Evolutionary conservation across 2,888 invertebrate species (phyloP), one percentile per base, ranked within the genome.

Genomic region (Parnassius apollo): DNA sequence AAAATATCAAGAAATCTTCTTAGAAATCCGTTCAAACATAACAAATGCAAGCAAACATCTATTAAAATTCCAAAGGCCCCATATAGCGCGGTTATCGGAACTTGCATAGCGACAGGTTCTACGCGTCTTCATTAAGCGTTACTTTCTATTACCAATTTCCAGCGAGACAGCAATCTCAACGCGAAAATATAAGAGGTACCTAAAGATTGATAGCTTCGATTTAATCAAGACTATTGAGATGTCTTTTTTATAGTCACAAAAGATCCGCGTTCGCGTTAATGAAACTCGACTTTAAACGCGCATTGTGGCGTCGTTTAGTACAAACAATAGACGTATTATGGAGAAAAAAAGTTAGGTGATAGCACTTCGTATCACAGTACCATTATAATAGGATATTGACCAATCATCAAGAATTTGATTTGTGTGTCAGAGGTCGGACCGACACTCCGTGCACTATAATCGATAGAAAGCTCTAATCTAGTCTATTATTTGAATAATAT

Each of bases 321-420:
- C 85, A 88, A 88, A 90, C 89, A 90, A 90, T 90, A 78, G 88
- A 73, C 71, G 81, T 83, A 83, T 86, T 83, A 83, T 73, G 73
- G 76, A 83, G 76, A 82, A 82, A 83, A 84, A 75, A 76, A 82
- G 77, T 77, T 70, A 80, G 79, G 82, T 81, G 83, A 83, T 84
- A 82, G 80, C 76, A 74, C 73, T 71, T 78, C 75, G 78, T 77
- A 75, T 78, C 81, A 78, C 81, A 82, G 80, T 79, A 79, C 80
- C 71, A 81, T 82, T 80, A 81, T 79, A 74, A 70, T 70, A 55
- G 70, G 65, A 68, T 77, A 77, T 76, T 78, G 82, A 76, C 83
- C 80, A 85, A 83, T 86, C 89, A 84, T 85, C 80, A 77, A 53
- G 62, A 65, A 59, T 74, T 81, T 77, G 78, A 79, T 77, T 77